Percentiles rank a stretch among this genome's conserved stretches.
Evolutionary conservation across 1,140 invertebrate genomes (phyloP).

Genomic region (Euglossa dilemma): DNA sequence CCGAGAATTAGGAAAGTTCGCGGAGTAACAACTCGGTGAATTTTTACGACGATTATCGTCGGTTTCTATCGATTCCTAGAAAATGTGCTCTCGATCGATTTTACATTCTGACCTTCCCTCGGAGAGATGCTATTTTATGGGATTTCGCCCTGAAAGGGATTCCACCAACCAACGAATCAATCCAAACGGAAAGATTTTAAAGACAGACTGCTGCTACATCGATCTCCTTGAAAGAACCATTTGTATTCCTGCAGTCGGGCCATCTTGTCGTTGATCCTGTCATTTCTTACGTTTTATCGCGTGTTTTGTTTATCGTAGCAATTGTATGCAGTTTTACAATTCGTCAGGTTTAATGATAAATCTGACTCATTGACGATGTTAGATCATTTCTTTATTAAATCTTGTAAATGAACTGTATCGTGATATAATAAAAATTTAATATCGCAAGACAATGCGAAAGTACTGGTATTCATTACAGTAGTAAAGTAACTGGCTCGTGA

Average conservation of each 20-base stretch:
- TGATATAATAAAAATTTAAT: no score
- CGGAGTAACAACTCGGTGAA: background rate
- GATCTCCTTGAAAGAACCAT: background rate
- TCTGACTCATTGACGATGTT: no score
- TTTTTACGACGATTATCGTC: background rate
- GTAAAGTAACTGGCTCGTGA: no score
- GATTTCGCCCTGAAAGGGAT: background rate
- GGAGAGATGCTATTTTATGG: background rate
- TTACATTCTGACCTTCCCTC: background rate
- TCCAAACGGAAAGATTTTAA: conserved; percentile 8
- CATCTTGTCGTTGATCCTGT: background rate
- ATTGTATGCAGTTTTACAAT: background rate
- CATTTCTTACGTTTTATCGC: background rate
- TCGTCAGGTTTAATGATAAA: no score
- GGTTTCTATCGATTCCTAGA: background rate
- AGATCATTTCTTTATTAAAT: no score
- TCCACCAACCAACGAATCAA: background rate
- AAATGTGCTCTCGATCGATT: background rate
- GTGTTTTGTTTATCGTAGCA: background rate
- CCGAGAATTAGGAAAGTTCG: conserved; percentile 24
- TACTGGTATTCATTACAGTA: background rate
- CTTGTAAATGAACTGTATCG: no score
- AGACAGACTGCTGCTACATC: background rate
- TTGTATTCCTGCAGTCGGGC: background rate
- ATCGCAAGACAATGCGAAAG: no score